Evolutionary conservation across 2,113 vertebrate genomes (phyloP).

Genomic region (Aviceda subcristata): DNA sequence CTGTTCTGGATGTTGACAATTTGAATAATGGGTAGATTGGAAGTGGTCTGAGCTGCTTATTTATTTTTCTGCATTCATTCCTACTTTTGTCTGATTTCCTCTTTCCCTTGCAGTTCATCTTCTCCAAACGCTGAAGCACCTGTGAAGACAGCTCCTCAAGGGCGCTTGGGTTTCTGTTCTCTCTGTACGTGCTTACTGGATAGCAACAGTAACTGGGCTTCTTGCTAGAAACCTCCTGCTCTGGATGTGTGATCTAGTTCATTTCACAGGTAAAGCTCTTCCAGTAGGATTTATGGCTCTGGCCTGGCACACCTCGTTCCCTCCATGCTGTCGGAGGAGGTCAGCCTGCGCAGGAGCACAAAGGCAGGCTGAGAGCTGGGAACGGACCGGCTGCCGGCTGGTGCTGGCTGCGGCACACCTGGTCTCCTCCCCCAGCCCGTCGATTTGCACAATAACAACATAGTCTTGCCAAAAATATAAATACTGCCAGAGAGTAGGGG

Average conservation of each 20-base stretch:
- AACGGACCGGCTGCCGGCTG: background rate
- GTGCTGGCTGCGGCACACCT: background rate
- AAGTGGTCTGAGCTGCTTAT: background rate
- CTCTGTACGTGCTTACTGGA: background rate
- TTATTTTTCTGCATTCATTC: background rate
- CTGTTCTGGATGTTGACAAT: background rate
- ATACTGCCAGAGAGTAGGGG: background rate
- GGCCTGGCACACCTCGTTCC: background rate
- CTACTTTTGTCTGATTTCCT: background rate
- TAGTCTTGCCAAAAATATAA: background rate
- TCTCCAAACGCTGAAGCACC: background rate
- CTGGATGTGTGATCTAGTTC: accelerated
- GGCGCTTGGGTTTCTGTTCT: background rate
- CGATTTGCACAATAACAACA: accelerated
- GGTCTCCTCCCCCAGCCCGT: background rate
- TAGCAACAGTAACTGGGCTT: background rate
- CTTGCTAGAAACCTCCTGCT: background rate
- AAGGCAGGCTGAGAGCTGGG: background rate
- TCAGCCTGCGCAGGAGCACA: background rate
- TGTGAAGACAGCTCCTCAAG: background rate
- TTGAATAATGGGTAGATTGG: accelerated
- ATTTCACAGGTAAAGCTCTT: background rate
- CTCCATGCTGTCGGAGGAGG: background rate
- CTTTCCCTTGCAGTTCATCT: background rate
- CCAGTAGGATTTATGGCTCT: background rate